Conservation (phyloP, 37 sponge, comb jelly and placozoan species). For the Diacarnus erythraeanus region DNA sequence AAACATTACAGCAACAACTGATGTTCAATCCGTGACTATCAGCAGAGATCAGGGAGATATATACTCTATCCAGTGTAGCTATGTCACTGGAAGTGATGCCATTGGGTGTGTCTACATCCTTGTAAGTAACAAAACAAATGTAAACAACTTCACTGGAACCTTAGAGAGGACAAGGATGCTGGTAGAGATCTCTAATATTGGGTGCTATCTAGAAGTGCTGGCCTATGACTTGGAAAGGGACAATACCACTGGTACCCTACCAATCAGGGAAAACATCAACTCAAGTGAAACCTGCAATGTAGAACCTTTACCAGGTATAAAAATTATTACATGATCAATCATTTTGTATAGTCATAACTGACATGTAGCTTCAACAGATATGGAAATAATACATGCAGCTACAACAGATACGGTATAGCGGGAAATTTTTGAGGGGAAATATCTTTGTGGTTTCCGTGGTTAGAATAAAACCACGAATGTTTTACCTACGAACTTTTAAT, state of each 20-base stretch:
- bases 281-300: too few relatives aligned
- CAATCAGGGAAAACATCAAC: neutral
- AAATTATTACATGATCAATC: too few relatives aligned
- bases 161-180: neutral
- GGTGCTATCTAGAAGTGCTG: neutral
- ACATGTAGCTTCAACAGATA: too few relatives aligned
- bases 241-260: neutral
- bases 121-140: neutral
- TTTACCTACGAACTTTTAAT: too few relatives aligned
- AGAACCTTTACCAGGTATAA: too few relatives aligned
- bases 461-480: too few relatives aligned
- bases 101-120: neutral
- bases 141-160: neutral
- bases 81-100: neutral
- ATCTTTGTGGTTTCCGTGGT: too few relatives aligned
- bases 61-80: neutral
- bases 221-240: neutral
- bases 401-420: too few relatives aligned
- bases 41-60: neutral
- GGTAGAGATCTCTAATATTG: neutral
- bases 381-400: too few relatives aligned
- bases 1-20: neutral
- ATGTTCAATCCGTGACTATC: too few relatives aligned
- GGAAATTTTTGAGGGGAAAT: too few relatives aligned
- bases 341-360: too few relatives aligned